Evolutionary conservation across 2,888 invertebrate species (phyloP), one percentile per base, ranked within the genome.

Genomic region (Acleris emargana): DNA sequence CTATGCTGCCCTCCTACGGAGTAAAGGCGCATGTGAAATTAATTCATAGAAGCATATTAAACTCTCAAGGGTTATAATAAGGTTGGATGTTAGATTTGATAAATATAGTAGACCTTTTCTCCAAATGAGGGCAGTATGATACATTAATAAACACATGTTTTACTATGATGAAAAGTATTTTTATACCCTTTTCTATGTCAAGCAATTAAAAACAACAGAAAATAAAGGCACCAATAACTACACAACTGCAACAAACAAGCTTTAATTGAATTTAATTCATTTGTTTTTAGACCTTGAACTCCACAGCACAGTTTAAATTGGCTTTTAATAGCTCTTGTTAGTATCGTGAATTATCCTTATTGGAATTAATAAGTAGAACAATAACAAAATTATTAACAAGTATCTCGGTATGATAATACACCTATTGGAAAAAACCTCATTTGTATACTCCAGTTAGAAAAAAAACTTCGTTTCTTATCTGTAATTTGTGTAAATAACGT

Each of bases 281-380:
- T 32, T 55, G 59, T 64, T 64, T 51, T 60, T 54, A 43, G 50
- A 60, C 64, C 59, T 64, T 64, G 59, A 50, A 51, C 22, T 49
- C 38, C 38, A 13, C 42, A 54, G 22, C 17, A 28, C 59, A 11
- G 32, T 55, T 64, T 64, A 60, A 64, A 64, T 55, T 55, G 17
- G 9, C 49, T 50, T 43, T 59, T 60, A 64, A 64, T 64, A 42
- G 59, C 53, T 43, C 22, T 42, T 20, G 16, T n/a, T 50, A 49
- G 54, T 18, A 18, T 53, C 22, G 38, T 59, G 18, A 38, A 45
- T 58, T 43, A 63, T 13, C 22, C 28, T 28, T 22, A 22, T 42
- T 6, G 38, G 52, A 59, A 28, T 52, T 47, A 42, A 11, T 52
- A 63, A 25, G 32, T 32, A 18, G 1, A n/a, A 49, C 22, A 20